phyloP scores from a whole-genome alignment of 2,888 invertebrate genomes.

The Apeira syringaria region DNA sequence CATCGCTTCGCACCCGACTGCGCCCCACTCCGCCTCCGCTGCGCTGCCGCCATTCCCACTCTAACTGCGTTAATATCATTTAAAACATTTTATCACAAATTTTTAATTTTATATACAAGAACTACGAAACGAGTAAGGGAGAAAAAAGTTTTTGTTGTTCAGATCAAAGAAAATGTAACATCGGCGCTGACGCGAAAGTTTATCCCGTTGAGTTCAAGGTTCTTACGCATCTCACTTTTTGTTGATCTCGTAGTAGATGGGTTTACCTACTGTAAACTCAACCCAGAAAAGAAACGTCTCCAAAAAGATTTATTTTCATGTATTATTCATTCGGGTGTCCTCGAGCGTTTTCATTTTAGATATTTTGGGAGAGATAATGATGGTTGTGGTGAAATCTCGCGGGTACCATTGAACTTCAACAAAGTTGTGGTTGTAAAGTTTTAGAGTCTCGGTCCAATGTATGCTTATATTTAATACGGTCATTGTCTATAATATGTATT shows the following conservation, averaged over 20 bases:
- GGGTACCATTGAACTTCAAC: constrained; percentile 23
- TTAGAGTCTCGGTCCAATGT: no score
- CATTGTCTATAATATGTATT: no score
- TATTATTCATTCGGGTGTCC: constrained; percentile 77
- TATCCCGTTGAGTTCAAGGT: constrained; percentile 23
- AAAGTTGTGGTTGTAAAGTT: no score
- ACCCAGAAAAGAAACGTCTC: constrained; percentile 55
- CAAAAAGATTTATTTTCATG: constrained; percentile 76
- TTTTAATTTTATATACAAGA: constrained; percentile 26
- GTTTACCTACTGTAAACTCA: constrained; percentile 64
- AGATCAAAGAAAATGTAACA: constrained; percentile 13
- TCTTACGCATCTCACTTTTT: constrained; percentile 35
- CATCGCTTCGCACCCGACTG: constrained; percentile 71
- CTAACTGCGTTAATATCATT: constrained; percentile 68
- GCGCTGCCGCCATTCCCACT: constrained; percentile 55
- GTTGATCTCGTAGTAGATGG: constrained; percentile 45
- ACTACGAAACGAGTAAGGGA: constrained; percentile 21
- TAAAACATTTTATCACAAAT: constrained; percentile 48
- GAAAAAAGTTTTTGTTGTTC: constrained; percentile 7
- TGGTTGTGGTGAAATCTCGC: constrained; percentile 57
- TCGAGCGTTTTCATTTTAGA: constrained; percentile 73
- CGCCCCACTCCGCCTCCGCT: constrained; percentile 58
- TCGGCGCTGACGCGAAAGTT: constrained; percentile 3
- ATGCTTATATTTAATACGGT: no score
- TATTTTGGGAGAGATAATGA: constrained; percentile 73